phyloP scores from a whole-genome alignment of 2,797 vertebrate species.

The Eulemur coronatus region DNA sequence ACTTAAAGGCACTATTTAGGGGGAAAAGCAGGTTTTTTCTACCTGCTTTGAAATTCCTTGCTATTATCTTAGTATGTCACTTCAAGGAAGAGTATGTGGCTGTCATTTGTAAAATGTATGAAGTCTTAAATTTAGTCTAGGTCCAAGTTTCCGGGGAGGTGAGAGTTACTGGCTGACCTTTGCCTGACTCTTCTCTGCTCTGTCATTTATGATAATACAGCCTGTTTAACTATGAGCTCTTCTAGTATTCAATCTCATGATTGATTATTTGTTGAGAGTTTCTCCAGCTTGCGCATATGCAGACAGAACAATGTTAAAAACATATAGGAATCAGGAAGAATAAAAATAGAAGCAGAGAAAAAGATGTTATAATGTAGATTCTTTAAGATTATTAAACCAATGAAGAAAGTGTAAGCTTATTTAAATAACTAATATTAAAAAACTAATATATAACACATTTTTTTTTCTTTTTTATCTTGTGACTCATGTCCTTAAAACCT shows the following conservation, averaged over 20 bases:
- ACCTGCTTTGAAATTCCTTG: background rate
- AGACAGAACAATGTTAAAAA: background rate
- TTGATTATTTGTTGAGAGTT: background rate
- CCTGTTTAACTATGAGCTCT: background rate
- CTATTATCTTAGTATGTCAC: background rate
- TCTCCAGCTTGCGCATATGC: background rate
- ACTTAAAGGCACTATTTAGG: background rate
- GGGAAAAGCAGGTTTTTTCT: background rate
- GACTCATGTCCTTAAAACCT: background rate
- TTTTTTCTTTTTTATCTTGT: background rate
- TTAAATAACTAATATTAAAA: background rate
- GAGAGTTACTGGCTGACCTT: background rate
- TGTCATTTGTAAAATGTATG: background rate
- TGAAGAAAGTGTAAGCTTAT: background rate
- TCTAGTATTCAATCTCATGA: background rate
- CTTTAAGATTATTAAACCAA: background rate
- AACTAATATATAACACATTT: background rate
- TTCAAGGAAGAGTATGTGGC: background rate
- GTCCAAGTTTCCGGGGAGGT: background rate
- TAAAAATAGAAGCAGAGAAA: background rate
- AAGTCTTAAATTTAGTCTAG: background rate
- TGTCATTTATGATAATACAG: background rate
- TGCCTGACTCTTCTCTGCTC: background rate
- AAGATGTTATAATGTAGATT: background rate
- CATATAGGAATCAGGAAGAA: background rate